phyloP scores from a whole-genome alignment of 2,113 vertebrate genomes.

The Sylvia atricapilla region DNA sequence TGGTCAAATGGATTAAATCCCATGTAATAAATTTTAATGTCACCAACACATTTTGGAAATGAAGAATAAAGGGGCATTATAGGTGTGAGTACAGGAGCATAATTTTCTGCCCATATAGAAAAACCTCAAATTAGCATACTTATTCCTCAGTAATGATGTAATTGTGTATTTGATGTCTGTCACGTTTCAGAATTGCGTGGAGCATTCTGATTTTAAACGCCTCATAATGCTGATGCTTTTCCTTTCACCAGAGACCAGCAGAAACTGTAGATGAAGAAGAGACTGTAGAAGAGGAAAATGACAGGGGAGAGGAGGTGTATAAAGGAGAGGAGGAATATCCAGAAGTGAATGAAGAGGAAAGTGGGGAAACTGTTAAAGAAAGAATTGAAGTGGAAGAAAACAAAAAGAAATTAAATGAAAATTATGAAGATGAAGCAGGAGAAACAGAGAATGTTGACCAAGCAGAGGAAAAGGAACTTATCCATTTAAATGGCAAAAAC shows the following conservation, averaged over 20 bases:
- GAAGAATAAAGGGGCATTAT: not conserved
- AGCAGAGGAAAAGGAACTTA: not conserved
- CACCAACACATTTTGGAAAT: not conserved
- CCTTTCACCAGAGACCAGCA: slow-evolving; percentile 70
- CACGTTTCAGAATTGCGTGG: not conserved
- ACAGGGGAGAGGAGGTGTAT: slow-evolving; percentile 14
- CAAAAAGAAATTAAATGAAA: not conserved
- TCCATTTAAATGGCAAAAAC: not conserved
- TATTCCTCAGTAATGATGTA: not conserved
- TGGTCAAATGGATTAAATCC: not conserved
- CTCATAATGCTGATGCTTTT: slow-evolving; percentile 10
- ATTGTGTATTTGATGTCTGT: not conserved
- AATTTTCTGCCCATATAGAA: not conserved
- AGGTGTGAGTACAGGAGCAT: not conserved
- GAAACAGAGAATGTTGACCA: slow-evolving; percentile 1
- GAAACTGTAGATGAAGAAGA: slow-evolving; percentile 81
- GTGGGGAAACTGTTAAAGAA: not conserved
- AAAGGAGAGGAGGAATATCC: slow-evolving; percentile 35
- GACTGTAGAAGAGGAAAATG: slow-evolving; percentile 55
- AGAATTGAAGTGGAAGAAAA: not conserved
- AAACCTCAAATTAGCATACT: not conserved
- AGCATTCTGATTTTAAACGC: not conserved
- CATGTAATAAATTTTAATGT: not conserved
- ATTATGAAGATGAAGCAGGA: not conserved
- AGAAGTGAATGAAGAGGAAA: slow-evolving; percentile 33